Percentiles rank a stretch among this genome's conserved stretches.
These are phyloP conservation scores for Sebastes kiyomatsui DNA, from an alignment of 2,797 vertebrate species.

Conservation along the genomic window DNA sequence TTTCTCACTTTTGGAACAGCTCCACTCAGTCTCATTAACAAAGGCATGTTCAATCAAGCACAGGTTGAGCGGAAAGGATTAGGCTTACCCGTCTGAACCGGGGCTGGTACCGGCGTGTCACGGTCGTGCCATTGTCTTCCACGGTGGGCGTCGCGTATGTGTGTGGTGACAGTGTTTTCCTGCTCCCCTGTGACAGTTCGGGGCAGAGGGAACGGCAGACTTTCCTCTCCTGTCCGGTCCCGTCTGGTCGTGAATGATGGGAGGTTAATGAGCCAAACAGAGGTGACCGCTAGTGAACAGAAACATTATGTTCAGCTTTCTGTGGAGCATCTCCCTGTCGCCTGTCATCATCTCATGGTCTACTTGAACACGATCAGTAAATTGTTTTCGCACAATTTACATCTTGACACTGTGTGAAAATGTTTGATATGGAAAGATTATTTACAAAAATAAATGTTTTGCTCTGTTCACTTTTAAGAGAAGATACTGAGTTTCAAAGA, in stretches of 20 bases:
- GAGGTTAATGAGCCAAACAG: constrained; percentile 51
- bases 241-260: constrained; percentile 35
- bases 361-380: background rate
- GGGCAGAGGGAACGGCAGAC: background rate
- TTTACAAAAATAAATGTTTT: background rate
- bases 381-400: background rate
- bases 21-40: constrained; percentile 21
- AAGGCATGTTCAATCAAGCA: constrained; percentile 60
- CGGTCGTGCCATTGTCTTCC: background rate
- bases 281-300: constrained; percentile 38
- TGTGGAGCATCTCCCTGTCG: constrained; percentile 3
- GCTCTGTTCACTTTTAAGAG: background rate
- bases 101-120: constrained; percentile 20
- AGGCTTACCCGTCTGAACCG: constrained; percentile 17
- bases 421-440: background rate
- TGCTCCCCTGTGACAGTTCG: constrained; percentile 8
- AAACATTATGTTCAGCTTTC: constrained; percentile 36
- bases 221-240: constrained; percentile 7
- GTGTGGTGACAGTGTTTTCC: constrained; percentile 13
- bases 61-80: constrained; percentile 51
- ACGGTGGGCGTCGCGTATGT: background rate
- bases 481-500: background rate
- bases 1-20: constrained; percentile 1
- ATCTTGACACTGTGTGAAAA: background rate
- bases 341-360: background rate